phyloP scores from a whole-genome alignment of 2,113 vertebrate species.

The Eulemur rufifrons region DNA sequence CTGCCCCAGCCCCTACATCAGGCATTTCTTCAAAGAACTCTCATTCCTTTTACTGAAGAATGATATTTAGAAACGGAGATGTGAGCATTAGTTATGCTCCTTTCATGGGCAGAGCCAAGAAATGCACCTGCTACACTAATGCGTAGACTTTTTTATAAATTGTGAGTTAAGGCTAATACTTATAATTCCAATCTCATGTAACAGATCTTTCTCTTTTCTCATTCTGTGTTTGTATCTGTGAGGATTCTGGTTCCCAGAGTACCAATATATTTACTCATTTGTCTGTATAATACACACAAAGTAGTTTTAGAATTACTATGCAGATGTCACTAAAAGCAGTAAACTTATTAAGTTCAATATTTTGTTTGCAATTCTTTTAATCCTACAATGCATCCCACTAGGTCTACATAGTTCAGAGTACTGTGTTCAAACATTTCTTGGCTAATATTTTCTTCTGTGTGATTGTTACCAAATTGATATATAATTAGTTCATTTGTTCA shows the following conservation, averaged over 20 bases:
- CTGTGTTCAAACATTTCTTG: constrained; percentile 2
- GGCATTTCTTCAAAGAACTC: not conserved
- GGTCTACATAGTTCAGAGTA: not conserved
- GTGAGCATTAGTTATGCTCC: not conserved
- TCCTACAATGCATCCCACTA: not conserved
- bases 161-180: not conserved
- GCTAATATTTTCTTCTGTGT: not conserved
- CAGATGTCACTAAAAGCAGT: not conserved
- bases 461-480: not conserved
- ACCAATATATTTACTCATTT: not conserved
- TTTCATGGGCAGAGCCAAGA: not conserved
- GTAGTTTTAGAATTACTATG: not conserved
- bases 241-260: not conserved
- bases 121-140: not conserved
- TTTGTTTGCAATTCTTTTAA: constrained; percentile 2
- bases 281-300: not conserved
- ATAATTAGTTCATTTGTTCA: not conserved
- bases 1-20: not conserved
- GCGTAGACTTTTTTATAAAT: not conserved
- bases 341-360: not conserved
- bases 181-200: not conserved
- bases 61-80: constrained; percentile 12
- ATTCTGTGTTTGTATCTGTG: not conserved
- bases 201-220: not conserved
- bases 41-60: constrained; percentile 6